Evolutionary conservation across 1,140 invertebrate species (phyloP).

Genomic region (Scaptodrosophila lebanonensis): DNA sequence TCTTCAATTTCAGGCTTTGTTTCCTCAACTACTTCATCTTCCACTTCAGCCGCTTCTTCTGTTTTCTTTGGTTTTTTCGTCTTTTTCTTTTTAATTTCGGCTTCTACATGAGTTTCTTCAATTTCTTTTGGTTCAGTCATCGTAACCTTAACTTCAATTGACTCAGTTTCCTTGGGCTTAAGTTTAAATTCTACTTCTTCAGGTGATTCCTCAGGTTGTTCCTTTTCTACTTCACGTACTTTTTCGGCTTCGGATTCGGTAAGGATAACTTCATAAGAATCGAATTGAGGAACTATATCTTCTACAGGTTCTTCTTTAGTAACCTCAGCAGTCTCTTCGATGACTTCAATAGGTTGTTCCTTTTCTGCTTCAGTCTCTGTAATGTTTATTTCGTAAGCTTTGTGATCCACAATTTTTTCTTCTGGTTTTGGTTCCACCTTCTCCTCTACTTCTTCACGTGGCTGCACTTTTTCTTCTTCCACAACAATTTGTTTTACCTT

Average conservation of each 20-base stretch:
- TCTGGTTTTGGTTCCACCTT: neutral
- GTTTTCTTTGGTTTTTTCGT: conserved; percentile 77
- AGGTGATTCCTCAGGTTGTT: conserved; percentile 45
- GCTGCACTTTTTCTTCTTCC: conserved; percentile 44
- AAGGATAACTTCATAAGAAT: conserved; percentile 59
- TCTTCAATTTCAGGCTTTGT: conserved; percentile 17
- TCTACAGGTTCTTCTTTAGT: conserved; percentile 34
- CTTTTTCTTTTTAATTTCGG: conserved; percentile 59
- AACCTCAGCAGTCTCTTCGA: conserved; percentile 41
- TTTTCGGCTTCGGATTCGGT: conserved; percentile 50
- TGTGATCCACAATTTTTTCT: conserved; percentile 23
- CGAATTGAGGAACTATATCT: conserved; percentile 48
- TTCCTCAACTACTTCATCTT: conserved; percentile 31
- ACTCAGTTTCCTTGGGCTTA: conserved; percentile 46
- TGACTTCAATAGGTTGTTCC: conserved; percentile 38
- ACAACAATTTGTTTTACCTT: conserved; percentile 46
- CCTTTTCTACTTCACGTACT: conserved; percentile 15
- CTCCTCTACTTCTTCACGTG: conserved; percentile 31
- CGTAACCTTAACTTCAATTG: conserved; percentile 46
- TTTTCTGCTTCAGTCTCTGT: conserved; percentile 49
- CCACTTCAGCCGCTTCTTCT: conserved; percentile 48
- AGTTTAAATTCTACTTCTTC: conserved; percentile 52
- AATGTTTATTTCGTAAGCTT: conserved; percentile 55
- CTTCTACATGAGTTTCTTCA: conserved; percentile 67
- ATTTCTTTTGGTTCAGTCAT: conserved; percentile 58